These are phyloP conservation scores for Ridgeia piscesae DNA, from an alignment of 1,140 invertebrate genomes.

Conservation along the genomic window DNA sequence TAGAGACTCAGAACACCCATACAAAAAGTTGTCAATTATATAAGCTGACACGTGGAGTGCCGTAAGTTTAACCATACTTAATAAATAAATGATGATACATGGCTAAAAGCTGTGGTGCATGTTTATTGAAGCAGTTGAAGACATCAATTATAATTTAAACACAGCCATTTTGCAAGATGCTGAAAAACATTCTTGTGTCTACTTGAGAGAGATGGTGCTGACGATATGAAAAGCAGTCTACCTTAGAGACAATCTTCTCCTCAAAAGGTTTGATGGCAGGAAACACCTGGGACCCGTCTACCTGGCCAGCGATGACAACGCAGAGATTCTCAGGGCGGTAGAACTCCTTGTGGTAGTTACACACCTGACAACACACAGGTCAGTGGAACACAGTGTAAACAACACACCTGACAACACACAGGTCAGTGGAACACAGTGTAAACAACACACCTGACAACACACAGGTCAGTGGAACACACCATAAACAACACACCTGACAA, in stretches of 20 bases:
- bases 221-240: constrained; percentile 41
- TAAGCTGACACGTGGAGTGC: too few relatives aligned
- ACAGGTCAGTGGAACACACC: constrained; percentile 30
- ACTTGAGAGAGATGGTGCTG: too few relatives aligned
- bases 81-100: too few relatives aligned
- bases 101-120: too few relatives aligned
- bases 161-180: too few relatives aligned
- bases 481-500: constrained; percentile 63
- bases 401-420: constrained; percentile 28
- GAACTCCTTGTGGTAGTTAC: constrained; percentile 79
- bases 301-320: constrained; percentile 79
- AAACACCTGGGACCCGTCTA: constrained; percentile 77
- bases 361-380: constrained; percentile 64
- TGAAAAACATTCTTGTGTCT: too few relatives aligned
- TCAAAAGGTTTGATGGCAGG: constrained; percentile 72
- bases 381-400: too few relatives aligned
- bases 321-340: constrained; percentile 89
- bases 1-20: too few relatives aligned
- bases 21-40: too few relatives aligned
- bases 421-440: not conserved
- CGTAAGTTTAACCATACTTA: too few relatives aligned
- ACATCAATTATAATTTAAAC: too few relatives aligned
- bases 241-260: constrained; percentile 76
- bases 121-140: too few relatives aligned
- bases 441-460: constrained; percentile 63